These are phyloP conservation scores for Drosophila ogumai DNA, from an alignment of 1,140 invertebrate genomes.

Conservation along the genomic window DNA sequence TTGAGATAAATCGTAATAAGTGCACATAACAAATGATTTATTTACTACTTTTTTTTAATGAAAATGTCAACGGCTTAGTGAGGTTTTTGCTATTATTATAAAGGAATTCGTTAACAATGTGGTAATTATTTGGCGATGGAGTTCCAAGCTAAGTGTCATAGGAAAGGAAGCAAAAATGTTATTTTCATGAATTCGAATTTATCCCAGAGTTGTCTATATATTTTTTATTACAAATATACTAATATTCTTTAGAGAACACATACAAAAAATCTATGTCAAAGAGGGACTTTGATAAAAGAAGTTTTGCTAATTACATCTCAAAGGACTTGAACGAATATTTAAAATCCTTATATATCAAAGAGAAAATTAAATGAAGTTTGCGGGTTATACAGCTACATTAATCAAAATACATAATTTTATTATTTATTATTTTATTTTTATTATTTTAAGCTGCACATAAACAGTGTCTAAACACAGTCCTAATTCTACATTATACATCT, in stretches of 20 bases:
- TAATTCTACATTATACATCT: slow-evolving; percentile 8
- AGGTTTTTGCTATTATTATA: not conserved
- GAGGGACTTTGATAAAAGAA: no score
- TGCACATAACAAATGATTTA: not conserved
- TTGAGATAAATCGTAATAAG: not conserved
- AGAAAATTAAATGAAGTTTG: not conserved
- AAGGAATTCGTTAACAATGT: not conserved
- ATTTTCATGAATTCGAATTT: no score
- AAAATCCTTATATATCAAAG: not conserved
- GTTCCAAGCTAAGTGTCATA: not conserved
- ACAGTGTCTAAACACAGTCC: no score
- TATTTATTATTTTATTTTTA: no score
- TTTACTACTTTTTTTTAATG: not conserved
- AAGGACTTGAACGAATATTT: no score
- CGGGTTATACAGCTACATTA: not conserved
- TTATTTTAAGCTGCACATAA: not conserved
- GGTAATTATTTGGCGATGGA: not conserved
- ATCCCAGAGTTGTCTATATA: not conserved
- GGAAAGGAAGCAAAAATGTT: not conserved
- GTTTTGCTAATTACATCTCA: no score
- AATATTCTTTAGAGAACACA: not conserved
- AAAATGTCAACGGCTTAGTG: not conserved
- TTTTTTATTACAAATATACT: not conserved
- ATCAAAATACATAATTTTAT: no score
- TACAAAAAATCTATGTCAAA: no score